Evolutionary conservation across 1,140 invertebrate genomes (phyloP).

Genomic region (Bombus polaris): DNA sequence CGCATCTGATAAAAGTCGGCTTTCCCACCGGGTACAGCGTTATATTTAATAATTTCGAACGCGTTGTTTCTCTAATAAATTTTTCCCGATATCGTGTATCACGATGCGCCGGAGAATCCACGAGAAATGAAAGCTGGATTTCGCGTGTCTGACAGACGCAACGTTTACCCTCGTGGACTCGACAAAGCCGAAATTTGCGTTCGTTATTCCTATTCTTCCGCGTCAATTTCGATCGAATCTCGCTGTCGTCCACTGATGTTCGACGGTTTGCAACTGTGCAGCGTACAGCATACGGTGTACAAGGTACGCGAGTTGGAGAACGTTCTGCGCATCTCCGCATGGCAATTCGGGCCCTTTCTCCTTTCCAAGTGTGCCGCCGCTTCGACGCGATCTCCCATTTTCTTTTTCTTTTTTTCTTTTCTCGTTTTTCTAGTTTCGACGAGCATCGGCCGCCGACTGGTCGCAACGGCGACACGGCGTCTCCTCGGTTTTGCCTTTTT

Average conservation of each 20-base stretch:
- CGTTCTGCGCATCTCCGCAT: too few species aligned
- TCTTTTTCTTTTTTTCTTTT: background rate
- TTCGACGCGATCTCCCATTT: background rate
- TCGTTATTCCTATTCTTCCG: too few species aligned
- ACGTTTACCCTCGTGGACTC: background rate
- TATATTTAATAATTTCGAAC: background rate
- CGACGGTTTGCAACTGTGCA: too few species aligned
- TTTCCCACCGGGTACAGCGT: background rate
- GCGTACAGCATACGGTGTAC: too few species aligned
- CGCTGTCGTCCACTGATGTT: too few species aligned
- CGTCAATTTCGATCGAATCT: too few species aligned
- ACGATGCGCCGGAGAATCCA: background rate
- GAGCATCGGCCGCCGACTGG: constrained; percentile 51
- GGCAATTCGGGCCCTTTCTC: too few species aligned
- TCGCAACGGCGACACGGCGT: constrained; percentile 44
- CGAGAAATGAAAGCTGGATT: too few species aligned
- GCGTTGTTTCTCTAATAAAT: background rate
- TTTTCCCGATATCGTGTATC: background rate
- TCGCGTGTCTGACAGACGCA: background rate
- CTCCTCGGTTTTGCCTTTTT: constrained; percentile 38
- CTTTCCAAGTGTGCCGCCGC: too few species aligned
- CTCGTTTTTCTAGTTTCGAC: background rate
- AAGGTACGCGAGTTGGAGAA: too few species aligned
- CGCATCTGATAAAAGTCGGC: background rate
- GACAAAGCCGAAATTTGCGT: background rate